A percentile compares a stretch with the other conserved stretches of the same genome.
These are phyloP conservation scores for Tapera naevia DNA, from an alignment of 2,797 vertebrate genomes.

Conservation along the genomic window DNA sequence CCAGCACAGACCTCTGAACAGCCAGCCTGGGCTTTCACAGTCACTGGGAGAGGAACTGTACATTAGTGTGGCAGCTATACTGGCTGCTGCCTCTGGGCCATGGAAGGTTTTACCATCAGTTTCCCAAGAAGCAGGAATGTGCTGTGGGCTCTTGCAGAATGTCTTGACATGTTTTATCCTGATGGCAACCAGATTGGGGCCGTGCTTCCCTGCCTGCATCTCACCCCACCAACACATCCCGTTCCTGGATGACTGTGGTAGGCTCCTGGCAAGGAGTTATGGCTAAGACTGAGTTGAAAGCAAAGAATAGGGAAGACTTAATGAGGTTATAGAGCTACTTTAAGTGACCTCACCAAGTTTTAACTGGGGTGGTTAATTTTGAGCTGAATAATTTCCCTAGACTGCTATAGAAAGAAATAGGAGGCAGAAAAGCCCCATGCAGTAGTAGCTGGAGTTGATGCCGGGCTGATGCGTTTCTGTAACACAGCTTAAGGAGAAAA, in stretches of 20 bases:
- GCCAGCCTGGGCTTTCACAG: too few relatives aligned
- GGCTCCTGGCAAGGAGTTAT: not conserved
- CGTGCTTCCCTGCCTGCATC: not conserved
- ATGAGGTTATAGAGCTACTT: not conserved
- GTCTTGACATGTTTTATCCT: not conserved
- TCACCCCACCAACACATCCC: rapidly evolving
- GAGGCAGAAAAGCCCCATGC: not conserved
- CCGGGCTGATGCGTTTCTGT: not conserved
- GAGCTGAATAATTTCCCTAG: not conserved
- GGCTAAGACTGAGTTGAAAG: not conserved
- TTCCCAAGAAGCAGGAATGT: not conserved
- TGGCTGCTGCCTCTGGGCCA: rapidly evolving
- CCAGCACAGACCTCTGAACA: not conserved
- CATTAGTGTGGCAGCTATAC: not conserved
- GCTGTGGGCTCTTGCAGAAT: not conserved
- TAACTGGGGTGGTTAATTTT: not conserved
- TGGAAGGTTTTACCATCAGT: not conserved
- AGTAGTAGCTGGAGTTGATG: not conserved
- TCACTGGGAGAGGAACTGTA: not conserved
- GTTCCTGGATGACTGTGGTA: not conserved
- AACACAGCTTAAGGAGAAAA: not conserved
- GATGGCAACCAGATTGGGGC: not conserved
- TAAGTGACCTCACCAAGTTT: not conserved
- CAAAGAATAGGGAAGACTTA: not conserved
- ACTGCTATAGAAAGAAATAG: not conserved